phyloP scores from a whole-genome alignment of 2,888 invertebrate species.

The Ichneumon xanthorius region DNA sequence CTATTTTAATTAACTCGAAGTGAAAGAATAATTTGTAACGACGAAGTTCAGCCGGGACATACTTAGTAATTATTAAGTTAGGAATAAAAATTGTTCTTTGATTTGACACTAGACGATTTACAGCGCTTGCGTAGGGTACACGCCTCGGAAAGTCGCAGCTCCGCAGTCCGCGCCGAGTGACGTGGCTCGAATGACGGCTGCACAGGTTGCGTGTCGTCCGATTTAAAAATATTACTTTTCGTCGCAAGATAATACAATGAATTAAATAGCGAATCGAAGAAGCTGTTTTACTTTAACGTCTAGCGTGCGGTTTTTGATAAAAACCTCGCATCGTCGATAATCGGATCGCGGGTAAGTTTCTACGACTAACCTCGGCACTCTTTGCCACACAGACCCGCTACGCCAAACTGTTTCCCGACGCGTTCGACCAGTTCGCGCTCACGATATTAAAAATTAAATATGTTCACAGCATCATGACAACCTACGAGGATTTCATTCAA shows the following conservation, averaged over 20 bases:
- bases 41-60: background rate
- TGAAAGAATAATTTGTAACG: background rate
- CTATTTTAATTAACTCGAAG: background rate
- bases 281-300: background rate
- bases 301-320: background rate
- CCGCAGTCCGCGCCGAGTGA: constrained; percentile 70
- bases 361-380: background rate
- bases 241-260: constrained; percentile 38
- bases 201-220: constrained; percentile 53
- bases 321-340: constrained; percentile 21
- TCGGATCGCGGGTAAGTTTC: constrained; percentile 45
- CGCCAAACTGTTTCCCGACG: background rate
- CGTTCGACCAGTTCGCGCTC: background rate
- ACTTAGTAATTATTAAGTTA: background rate
- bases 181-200: constrained; percentile 77
- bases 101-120: constrained; percentile 41
- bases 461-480: constrained; percentile 88
- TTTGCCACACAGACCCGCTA: background rate
- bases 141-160: constrained; percentile 26
- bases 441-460: background rate
- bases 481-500: constrained; percentile 98
- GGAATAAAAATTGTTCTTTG: constrained; percentile 2
- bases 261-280: constrained; percentile 30
- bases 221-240: constrained; percentile 39
- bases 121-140: constrained; percentile 32